A percentile compares a stretch with the other conserved stretches of the same genome.
phyloP scores from a whole-genome alignment of 2,113 vertebrate genomes.

The Struthidea cinerea region DNA sequence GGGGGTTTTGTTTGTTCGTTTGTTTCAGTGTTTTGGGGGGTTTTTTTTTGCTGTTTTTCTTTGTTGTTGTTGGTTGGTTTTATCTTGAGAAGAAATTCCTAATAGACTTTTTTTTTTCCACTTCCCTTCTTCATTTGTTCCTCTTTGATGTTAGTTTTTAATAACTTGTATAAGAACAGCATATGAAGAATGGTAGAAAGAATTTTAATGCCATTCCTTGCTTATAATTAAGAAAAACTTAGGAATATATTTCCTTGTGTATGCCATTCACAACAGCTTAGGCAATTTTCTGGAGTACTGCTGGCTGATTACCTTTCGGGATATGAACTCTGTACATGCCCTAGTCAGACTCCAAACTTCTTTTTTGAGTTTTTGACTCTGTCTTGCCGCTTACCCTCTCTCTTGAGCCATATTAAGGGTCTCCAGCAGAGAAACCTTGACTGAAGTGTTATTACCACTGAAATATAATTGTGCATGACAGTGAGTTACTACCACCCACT shows the following conservation, averaged over 20 bases:
- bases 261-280: background rate
- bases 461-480: background rate
- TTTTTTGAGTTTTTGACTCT: background rate
- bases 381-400: background rate
- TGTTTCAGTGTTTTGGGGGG: background rate
- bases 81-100: background rate
- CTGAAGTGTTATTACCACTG: background rate
- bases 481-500: background rate
- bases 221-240: background rate
- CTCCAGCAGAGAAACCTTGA: background rate
- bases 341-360: background rate
- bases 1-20: background rate
- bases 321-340: background rate
- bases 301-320: background rate
- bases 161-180: background rate
- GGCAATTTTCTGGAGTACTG: background rate
- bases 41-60: background rate
- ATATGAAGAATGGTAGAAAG: background rate
- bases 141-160: background rate
- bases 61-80: background rate
- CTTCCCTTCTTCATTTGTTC: background rate
- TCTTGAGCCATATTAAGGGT: background rate
- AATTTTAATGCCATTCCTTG: background rate
- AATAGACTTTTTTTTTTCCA: background rate
- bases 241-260: background rate